These are phyloP conservation scores for Petrophora chlorosata DNA, from an alignment of 2,888 invertebrate species.

Conservation along the genomic window DNA sequence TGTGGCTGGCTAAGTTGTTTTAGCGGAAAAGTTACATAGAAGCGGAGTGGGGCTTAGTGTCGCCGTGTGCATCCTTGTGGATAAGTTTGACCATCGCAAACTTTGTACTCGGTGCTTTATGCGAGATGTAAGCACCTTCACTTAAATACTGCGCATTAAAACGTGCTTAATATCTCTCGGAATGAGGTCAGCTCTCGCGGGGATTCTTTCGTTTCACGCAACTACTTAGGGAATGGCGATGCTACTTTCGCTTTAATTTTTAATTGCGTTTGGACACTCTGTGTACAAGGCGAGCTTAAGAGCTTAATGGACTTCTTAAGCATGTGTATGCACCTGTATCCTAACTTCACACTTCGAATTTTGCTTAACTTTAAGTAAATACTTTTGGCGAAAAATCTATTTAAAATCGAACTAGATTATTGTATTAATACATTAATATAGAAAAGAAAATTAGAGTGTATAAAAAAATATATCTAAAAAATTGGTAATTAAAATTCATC, in stretches of 20 bases:
- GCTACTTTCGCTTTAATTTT: conserved; percentile 5
- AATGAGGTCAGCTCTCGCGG: conserved; percentile 18
- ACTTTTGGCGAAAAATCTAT: too few relatives aligned
- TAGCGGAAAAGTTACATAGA: conserved; percentile 63
- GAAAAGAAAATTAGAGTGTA: too few relatives aligned
- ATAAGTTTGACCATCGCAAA: conserved; percentile 68
- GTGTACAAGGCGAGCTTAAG: neutral
- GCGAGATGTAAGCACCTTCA: conserved; percentile 37
- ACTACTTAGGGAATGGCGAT: neutral
- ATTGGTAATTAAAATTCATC: too few relatives aligned
- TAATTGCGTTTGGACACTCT: neutral
- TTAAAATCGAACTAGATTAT: too few relatives aligned
- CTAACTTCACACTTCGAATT: neutral
- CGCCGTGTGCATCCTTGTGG: conserved; percentile 66
- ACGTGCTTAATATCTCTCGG: conserved; percentile 37
- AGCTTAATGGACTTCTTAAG: neutral
- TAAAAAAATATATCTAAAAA: too few relatives aligned
- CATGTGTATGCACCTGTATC: neutral
- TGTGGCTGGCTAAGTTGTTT: conserved; percentile 56
- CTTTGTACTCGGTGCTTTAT: conserved; percentile 66
- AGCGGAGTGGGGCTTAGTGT: conserved; percentile 68
- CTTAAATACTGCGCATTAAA: conserved; percentile 46
- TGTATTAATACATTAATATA: too few relatives aligned
- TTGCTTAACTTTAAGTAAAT: neutral
- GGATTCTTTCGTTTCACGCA: conserved; percentile 19